Conservation (phyloP, 2,888 invertebrate genomes). For the Priapulus caudatus region DNA sequence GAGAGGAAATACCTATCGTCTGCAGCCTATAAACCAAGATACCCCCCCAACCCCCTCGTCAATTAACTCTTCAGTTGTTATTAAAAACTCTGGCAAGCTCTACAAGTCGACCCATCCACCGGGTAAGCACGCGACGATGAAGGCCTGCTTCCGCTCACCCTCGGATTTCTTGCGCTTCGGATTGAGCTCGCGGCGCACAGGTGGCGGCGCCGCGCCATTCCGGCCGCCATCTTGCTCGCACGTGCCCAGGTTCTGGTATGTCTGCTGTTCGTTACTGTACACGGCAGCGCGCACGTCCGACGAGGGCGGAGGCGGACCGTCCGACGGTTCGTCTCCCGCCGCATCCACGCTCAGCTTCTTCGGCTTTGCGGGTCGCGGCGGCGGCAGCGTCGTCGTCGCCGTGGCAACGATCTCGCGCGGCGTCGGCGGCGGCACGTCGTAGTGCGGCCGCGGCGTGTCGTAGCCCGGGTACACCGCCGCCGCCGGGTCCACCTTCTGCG, state of each 20-base stretch:
- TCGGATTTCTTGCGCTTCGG: constrained; percentile 48
- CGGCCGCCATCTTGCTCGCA: no score
- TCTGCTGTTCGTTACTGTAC: not conserved
- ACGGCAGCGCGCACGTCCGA: not conserved
- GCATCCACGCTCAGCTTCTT: constrained; percentile 44
- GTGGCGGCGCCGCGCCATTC: constrained; percentile 54
- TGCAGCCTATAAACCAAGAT: no score
- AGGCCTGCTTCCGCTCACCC: no score
- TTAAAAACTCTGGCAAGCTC: no score
- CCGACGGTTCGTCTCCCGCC: constrained; percentile 13
- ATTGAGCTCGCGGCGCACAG: constrained; percentile 67
- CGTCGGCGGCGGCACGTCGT: constrained; percentile 25
- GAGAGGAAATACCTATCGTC: no score
- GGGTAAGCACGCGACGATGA: no score
- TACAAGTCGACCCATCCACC: no score
- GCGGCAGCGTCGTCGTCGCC: no score
- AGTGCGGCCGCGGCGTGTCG: constrained; percentile 24
- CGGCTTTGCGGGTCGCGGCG: constrained; percentile 65
- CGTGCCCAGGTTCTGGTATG: not conserved
- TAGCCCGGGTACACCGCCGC: constrained; percentile 15
- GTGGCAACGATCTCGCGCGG: not conserved
- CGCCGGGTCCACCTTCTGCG: constrained; percentile 18
- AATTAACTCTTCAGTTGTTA: no score
- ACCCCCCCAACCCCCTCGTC: no score
- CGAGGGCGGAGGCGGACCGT: not conserved